These are phyloP conservation scores for Plusia festucae DNA, from an alignment of 2,888 invertebrate species.

Conservation along the genomic window DNA sequence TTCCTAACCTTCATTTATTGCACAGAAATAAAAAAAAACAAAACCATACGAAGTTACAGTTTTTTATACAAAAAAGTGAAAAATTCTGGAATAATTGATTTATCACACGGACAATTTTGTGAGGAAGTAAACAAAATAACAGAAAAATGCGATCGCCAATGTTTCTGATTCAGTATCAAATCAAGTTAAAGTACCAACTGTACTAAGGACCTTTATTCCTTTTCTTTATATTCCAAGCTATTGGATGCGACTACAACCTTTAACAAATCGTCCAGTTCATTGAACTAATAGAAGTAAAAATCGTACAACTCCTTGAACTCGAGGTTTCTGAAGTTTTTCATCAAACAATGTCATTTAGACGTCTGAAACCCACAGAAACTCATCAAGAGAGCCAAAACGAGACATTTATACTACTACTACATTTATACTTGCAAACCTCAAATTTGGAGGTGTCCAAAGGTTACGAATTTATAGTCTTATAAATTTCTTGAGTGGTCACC, in stretches of 20 bases:
- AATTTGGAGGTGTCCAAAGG: slow-evolving; percentile 14
- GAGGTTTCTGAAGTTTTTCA: background rate
- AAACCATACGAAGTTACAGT: too few relatives aligned
- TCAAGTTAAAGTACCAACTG: background rate
- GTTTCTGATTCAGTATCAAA: background rate
- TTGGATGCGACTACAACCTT: background rate
- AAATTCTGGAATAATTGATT: too few relatives aligned
- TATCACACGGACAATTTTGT: too few relatives aligned
- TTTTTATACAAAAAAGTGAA: too few relatives aligned
- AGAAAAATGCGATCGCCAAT: too few relatives aligned
- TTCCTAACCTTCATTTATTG: too few relatives aligned
- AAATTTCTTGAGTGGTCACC: slow-evolving; percentile 46
- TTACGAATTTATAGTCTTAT: slow-evolving; percentile 54
- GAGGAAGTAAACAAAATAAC: too few relatives aligned
- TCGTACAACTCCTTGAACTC: background rate
- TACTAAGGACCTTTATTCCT: background rate
- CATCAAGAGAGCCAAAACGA: background rate
- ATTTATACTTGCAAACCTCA: slow-evolving; percentile 5
- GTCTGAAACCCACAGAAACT: background rate
- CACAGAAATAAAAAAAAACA: too few relatives aligned
- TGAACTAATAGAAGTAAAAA: background rate
- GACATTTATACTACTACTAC: background rate
- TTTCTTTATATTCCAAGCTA: background rate
- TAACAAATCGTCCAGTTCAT: background rate
- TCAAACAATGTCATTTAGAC: background rate